phyloP scores from a whole-genome alignment of 1,140 invertebrate genomes.

The Himalopsyche phryganea region DNA sequence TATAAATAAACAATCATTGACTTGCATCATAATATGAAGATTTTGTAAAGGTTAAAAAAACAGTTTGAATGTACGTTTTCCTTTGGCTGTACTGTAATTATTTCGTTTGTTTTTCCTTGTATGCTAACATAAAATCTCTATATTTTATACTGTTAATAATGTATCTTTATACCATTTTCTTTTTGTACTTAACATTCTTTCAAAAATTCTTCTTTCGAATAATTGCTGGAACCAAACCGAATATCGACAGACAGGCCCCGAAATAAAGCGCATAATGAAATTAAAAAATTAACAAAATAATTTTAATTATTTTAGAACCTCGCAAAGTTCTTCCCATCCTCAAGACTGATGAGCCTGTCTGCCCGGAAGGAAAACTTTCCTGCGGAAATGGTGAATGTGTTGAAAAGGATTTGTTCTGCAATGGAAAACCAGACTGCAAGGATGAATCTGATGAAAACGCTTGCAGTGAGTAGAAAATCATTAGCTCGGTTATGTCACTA shows the following conservation, averaged over 20 bases:
- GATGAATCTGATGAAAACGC: conserved; percentile 94
- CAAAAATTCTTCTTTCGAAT: conserved; percentile 22
- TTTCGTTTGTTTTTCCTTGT: background rate
- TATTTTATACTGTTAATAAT: conserved; percentile 14
- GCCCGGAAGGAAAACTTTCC: conserved; percentile 80
- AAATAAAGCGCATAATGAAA: background rate
- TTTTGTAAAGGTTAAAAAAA: too few relatives aligned
- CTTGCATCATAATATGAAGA: too few relatives aligned
- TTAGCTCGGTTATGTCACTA: background rate
- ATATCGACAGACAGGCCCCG: conserved; percentile 11
- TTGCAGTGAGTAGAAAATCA: conserved; percentile 81
- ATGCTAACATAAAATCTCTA: conserved; percentile 19
- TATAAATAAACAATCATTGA: too few relatives aligned
- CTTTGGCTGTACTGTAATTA: too few relatives aligned
- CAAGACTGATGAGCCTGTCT: conserved; percentile 88
- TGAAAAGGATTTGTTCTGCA: conserved; percentile 88
- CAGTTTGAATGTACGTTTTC: too few relatives aligned
- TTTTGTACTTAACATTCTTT: conserved; percentile 25
- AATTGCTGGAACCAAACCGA: conserved; percentile 29
- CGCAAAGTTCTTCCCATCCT: conserved; percentile 82
- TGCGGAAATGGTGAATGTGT: conserved; percentile 88
- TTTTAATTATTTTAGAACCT: conserved; percentile 69
- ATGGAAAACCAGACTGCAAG: conserved; percentile 86
- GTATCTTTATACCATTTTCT: conserved; percentile 5
- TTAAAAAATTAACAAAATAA: background rate